Base-by-base conservation (phyloP, 2,888 invertebrate species). In the Melolontha melolontha region DNA sequence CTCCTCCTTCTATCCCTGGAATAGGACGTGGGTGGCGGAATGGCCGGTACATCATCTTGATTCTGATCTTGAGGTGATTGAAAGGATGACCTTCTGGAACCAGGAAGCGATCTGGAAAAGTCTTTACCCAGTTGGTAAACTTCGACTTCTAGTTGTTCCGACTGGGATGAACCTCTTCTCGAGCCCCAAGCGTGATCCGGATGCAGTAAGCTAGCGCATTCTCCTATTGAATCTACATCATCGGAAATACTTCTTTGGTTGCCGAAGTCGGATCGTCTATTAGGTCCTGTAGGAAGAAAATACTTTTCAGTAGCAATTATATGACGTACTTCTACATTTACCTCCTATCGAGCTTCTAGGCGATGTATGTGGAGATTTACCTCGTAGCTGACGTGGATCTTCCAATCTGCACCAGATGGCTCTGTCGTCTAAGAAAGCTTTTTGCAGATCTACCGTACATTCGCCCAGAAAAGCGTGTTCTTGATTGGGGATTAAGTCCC, bases 351-450 rank as follows among this genome's bases (percentile, higher is more conserved):
- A 94, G 52, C 93, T 92, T 51, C 94, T 88, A 0, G 94, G 94
- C 0, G 94, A 94, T 0, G 90, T 89, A 79, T 90, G 90, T 0
- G 93, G 92, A 0, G 92, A 92, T 72, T 91, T 91, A 14, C 88
- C 87, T n/a, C 92, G 86, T 54, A 93, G 82, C 64, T 89, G 88
- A 70, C 89, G 85, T 0, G 92, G 92, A 82, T 94, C 94, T 77
- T 95, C 94, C 63, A 95, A 84, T 6, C 94, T 90, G 85, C 95
- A 96, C 95, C 96, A 96, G 52, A 94, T 91, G 0, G 95, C 93
- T 67, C 94, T 90, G 81, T 95, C 95, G 78, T 94, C 93, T 29
- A 95, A 87, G 78, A 94, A 93, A 2, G 94, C 95, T 81, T 93
- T 93, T 77, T 91, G 90, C 68, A 94, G 84, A 75, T 94, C 93